Evolutionary conservation across 92 coral and sea anemone species (phyloP).

Genomic region (Epizoanthus illoricatus): DNA sequence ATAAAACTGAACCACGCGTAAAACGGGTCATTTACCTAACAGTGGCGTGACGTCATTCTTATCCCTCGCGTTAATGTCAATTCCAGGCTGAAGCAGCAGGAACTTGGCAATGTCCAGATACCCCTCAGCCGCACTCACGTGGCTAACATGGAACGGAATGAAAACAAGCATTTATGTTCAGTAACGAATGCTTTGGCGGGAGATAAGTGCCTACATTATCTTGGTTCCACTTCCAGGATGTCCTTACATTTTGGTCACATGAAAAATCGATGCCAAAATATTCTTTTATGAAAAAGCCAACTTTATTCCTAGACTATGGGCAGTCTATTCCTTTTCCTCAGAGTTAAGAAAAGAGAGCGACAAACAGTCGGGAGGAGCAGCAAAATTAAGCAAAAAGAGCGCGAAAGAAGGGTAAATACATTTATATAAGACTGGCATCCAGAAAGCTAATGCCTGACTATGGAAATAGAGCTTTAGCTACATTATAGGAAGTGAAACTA

Average conservation of each 20-base stretch:
- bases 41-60: slow-evolving; percentile 75
- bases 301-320: too few relatives aligned
- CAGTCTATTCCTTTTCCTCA: too few relatives aligned
- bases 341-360: too few relatives aligned
- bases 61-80: slow-evolving; percentile 80
- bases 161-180: neutral
- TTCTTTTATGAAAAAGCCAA: neutral
- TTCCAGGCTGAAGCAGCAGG: slow-evolving; percentile 86
- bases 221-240: neutral
- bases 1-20: neutral
- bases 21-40: slow-evolving; percentile 59
- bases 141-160: slow-evolving; percentile 51
- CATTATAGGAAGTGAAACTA: neutral
- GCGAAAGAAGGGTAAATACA: too few relatives aligned
- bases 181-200: neutral
- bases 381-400: too few relatives aligned
- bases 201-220: too few relatives aligned
- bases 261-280: neutral
- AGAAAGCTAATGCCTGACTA: too few relatives aligned
- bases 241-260: neutral
- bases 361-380: too few relatives aligned
- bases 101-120: slow-evolving; percentile 92
- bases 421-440: too few relatives aligned
- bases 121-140: slow-evolving; percentile 82
- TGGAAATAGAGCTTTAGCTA: too few relatives aligned